Base-by-base conservation (phyloP, 2,888 invertebrate genomes). In the Aphodius sticticus region DNA sequence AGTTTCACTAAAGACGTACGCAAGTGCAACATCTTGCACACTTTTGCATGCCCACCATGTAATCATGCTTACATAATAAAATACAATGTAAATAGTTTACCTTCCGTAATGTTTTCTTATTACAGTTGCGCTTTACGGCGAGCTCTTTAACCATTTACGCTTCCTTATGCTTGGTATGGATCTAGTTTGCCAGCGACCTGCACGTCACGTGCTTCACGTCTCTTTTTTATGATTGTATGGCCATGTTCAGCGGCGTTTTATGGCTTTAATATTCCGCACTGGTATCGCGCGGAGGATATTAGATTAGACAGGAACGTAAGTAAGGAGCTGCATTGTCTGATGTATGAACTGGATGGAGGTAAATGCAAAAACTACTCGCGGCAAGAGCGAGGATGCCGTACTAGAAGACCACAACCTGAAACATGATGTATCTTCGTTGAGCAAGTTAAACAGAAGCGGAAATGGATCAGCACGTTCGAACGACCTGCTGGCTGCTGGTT, bases 381-480 rank as follows among this genome's bases (percentile, higher is more conserved):
- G 53, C 53, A 53, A 53, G 53, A 53, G 4, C 53, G 53, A 9
- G 53, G 53, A 53, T 53, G 53, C 53, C 53, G 7, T 53, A 12
- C 53, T 53, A 9, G 7, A 53, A 7, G 9, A 53, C 9, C 53
- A 12, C 53, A 53, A 12, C 53, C 76, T 76, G 53, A 53, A 69
- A 26, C 76, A 76, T 76, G 76, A 76, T 76, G 76, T 76, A 76
- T 76, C 35, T 74, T 16, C 76, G 26, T 38, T 53, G 77, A 71
- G 77, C 53, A 53, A 53, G 53, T 53, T 53, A 53, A 69, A 71
- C 71, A 77, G 79, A 77, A 80, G 80, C 80, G 80, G 80, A 80
- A 80, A 80, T 82, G 82, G 80, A 77, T 81, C 37, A 79, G 79
- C 79, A 81, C 81, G 79, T 78, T 79, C 80, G 80, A 80, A 78